phyloP scores from a whole-genome alignment of 2,888 invertebrate genomes.

The Tribolium freemani region DNA sequence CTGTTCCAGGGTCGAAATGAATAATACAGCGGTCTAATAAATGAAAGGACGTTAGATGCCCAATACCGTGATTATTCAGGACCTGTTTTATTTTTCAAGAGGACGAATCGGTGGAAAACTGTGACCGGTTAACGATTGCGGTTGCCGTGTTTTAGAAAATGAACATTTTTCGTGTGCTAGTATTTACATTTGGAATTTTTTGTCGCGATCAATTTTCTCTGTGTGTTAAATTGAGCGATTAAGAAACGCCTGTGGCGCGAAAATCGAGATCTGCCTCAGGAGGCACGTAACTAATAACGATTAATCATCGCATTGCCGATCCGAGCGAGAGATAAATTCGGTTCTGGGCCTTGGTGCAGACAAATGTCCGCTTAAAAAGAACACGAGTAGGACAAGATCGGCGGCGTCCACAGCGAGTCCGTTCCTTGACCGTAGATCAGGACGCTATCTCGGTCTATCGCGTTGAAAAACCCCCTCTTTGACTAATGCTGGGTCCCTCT shows the following conservation, averaged over 20 bases:
- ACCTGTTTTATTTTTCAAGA: neutral
- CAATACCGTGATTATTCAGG: neutral
- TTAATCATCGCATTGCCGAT: slow-evolving; percentile 26
- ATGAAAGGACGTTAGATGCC: slow-evolving; percentile 7
- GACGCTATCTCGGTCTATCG: slow-evolving; percentile 49
- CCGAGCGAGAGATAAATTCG: slow-evolving; percentile 4
- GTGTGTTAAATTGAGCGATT: neutral
- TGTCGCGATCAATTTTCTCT: neutral
- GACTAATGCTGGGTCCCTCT: slow-evolving; percentile 51
- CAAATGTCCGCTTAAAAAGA: slow-evolving; percentile 22
- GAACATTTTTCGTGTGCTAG: no score
- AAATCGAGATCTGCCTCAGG: neutral
- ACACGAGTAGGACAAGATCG: slow-evolving; percentile 33
- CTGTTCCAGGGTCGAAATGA: slow-evolving; percentile 11
- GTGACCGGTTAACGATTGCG: neutral
- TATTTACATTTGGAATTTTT: no score
- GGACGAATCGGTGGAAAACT: neutral
- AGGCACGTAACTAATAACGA: slow-evolving; percentile 27
- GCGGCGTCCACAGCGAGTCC: slow-evolving; percentile 15
- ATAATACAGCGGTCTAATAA: slow-evolving; percentile 4
- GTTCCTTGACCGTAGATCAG: slow-evolving; percentile 51
- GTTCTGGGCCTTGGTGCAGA: slow-evolving; percentile 8
- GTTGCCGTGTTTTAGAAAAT: no score
- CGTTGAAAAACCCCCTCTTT: slow-evolving; percentile 47
- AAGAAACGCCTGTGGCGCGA: neutral